A percentile compares a stretch with the other conserved stretches of the same genome.
phyloP scores from a whole-genome alignment of 1,140 invertebrate species.

The Bombus difficillimus region DNA sequence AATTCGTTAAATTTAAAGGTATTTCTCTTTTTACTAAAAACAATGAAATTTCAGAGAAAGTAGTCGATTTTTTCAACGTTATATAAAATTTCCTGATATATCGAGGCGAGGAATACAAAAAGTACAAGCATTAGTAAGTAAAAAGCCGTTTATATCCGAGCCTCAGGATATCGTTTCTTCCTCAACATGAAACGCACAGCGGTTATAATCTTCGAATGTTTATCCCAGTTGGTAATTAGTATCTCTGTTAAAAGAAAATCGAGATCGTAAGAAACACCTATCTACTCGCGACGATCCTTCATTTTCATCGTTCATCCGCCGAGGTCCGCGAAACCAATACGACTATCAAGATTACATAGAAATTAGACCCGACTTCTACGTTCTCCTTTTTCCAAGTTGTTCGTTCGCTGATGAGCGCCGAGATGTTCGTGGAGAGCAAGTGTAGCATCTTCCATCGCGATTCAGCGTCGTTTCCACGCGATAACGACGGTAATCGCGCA shows the following conservation, averaged over 20 bases:
- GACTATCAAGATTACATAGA: background rate
- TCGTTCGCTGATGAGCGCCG: background rate
- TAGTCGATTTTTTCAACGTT: background rate
- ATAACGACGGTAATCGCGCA: constrained; percentile 56
- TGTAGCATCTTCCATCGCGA: constrained; percentile 15
- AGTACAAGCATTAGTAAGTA: background rate
- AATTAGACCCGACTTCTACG: background rate
- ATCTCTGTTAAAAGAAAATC: constrained; percentile 5
- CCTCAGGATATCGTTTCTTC: background rate
- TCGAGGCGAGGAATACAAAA: background rate
- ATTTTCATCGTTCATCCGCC: background rate
- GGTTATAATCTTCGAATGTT: background rate
- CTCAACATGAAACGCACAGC: background rate
- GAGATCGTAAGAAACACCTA: background rate
- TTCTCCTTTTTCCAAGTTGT: background rate
- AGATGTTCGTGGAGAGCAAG: constrained; percentile 18
- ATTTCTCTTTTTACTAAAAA: too few species aligned
- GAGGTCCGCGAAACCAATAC: background rate
- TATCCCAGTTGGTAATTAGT: constrained; percentile 1
- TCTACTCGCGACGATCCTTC: background rate
- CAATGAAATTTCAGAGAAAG: too few species aligned
- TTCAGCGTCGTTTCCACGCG: constrained; percentile 37
- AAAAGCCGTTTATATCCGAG: background rate
- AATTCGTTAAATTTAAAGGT: too few species aligned
- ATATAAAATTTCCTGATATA: background rate